Percentiles rank a stretch among this genome's conserved stretches.
phyloP scores from a whole-genome alignment of 1,140 invertebrate species.

The Dreissena rostriformis region DNA sequence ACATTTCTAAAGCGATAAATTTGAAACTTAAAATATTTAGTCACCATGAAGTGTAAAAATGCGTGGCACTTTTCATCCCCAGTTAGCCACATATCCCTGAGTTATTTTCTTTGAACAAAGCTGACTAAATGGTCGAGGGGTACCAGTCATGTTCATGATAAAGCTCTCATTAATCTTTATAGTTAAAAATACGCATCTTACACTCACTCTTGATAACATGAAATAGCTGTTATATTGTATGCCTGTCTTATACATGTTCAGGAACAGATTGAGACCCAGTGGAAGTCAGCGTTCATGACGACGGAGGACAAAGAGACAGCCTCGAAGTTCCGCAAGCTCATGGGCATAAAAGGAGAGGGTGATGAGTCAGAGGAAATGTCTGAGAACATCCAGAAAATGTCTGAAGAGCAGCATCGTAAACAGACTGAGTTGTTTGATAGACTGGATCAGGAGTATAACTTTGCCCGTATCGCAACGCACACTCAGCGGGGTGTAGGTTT shows the following conservation, averaged over 20 bases:
- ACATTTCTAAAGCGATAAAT: no score
- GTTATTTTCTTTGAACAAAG: no score
- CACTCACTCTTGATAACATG: no score
- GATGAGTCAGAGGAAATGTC: constrained; percentile 78
- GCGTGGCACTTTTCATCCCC: no score
- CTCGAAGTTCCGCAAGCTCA: constrained; percentile 96
- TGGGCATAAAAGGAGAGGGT: constrained; percentile 92
- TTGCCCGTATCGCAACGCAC: constrained; percentile 95
- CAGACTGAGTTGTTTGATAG: constrained; percentile 95
- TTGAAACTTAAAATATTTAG: no score
- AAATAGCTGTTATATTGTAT: no score
- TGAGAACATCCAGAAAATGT: constrained; percentile 53
- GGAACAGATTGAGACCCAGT: constrained; percentile 70
- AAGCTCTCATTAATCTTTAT: no score
- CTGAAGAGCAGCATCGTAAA: constrained; percentile 82
- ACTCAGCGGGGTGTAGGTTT: constrained; percentile 95
- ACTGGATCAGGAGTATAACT: constrained; percentile 97
- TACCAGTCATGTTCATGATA: no score
- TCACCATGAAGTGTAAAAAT: no score
- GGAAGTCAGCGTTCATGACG: constrained; percentile 86
- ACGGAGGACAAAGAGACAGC: constrained; percentile 94
- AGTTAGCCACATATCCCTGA: no score
- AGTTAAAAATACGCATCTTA: no score
- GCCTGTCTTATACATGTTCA: constrained; percentile 15
- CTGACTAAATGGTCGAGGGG: no score